These are phyloP conservation scores for Chrysochloris asiatica DNA, from an alignment of 2,113 vertebrate genomes.

Conservation along the genomic window DNA sequence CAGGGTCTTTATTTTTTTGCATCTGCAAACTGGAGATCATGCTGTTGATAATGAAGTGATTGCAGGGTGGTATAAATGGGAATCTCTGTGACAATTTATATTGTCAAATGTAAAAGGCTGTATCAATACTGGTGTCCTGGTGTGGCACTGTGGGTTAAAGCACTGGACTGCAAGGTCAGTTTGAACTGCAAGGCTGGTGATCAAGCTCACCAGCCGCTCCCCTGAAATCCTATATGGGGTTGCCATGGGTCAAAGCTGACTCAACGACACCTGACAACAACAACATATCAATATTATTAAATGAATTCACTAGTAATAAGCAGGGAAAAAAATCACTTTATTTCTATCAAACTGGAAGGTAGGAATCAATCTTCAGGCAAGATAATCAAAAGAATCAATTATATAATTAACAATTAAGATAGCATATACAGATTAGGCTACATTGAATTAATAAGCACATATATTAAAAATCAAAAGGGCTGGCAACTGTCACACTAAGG, in stretches of 20 bases:
- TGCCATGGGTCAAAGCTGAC: too few species aligned
- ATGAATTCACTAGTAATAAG: slow-evolving; percentile 7
- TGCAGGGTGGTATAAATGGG: neutral
- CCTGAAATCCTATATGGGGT: too few species aligned
- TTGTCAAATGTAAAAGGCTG: neutral
- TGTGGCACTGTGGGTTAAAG: too few species aligned
- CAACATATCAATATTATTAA: too few species aligned
- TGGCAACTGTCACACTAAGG: neutral
- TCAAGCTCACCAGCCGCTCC: too few species aligned
- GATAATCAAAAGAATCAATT: slow-evolving; percentile 50
- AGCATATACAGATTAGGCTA: slow-evolving; percentile 13
- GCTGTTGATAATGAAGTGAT: too few species aligned
- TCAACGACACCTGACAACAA: too few species aligned
- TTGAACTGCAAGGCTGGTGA: too few species aligned
- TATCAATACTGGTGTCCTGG: too few species aligned
- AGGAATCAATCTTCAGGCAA: slow-evolving; percentile 66
- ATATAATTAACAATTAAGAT: slow-evolving; percentile 42
- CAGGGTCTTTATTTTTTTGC: neutral
- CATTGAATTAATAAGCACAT: slow-evolving; percentile 37
- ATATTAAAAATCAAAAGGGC: slow-evolving; percentile 13
- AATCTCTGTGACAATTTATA: too few species aligned
- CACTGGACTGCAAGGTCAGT: too few species aligned
- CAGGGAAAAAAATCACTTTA: slow-evolving; percentile 59
- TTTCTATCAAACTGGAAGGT: slow-evolving; percentile 69
- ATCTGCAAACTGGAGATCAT: neutral